Evolutionary conservation across 2,888 invertebrate genomes (phyloP).

Genomic region (Callyntrura guangdongensis): DNA sequence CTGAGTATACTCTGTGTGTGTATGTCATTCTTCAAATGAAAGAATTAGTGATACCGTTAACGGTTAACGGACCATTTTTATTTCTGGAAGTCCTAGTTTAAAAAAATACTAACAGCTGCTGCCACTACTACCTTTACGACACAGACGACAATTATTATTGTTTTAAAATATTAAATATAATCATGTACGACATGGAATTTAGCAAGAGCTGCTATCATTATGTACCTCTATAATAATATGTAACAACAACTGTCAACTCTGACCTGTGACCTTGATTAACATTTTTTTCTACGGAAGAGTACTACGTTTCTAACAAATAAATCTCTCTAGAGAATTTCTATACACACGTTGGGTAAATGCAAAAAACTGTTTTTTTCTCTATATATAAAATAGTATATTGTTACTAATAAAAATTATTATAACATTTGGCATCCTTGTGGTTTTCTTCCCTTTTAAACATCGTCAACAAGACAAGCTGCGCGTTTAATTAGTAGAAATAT

Average conservation of each 20-base stretch:
- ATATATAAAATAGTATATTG: neutral
- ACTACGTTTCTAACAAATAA: neutral
- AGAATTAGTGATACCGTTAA: neutral
- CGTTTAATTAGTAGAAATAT: constrained; percentile 11
- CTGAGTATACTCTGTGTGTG: constrained; percentile 14
- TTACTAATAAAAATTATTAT: neutral
- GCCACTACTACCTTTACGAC: too few relatives aligned
- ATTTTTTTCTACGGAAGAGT: neutral
- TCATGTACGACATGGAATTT: too few relatives aligned
- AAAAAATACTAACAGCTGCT: neutral
- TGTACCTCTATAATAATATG: neutral
- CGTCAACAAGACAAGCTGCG: neutral
- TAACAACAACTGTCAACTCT: neutral
- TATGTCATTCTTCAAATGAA: neutral
- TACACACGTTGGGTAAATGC: neutral
- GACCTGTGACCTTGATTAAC: neutral
- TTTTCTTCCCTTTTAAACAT: neutral
- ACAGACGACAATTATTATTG: too few relatives aligned
- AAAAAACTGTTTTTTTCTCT: neutral
- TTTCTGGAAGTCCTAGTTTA: constrained; percentile 2
- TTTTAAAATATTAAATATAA: neutral
- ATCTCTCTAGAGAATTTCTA: neutral
- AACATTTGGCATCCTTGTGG: constrained; percentile 52
- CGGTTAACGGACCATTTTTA: too few relatives aligned
- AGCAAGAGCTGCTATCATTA: neutral